Base-by-base conservation (phyloP, 2,113 vertebrate species). In the Desmodus rotundus region DNA sequence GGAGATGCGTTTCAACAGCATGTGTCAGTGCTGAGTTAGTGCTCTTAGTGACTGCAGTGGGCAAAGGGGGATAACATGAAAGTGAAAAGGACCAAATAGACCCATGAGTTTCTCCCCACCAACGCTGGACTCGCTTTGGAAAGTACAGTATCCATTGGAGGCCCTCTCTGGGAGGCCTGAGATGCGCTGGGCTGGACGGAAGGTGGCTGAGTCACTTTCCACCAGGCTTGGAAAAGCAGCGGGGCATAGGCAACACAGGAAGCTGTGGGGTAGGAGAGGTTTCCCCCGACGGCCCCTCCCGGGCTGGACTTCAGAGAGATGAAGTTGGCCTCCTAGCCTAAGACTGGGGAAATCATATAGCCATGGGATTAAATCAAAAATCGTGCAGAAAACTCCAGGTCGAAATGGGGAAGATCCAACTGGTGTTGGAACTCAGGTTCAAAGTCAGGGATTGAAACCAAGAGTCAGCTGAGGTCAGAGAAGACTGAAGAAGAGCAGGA, bases 1-100 rank as follows among this genome's bases (percentile, higher is more conserved):
- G 63, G 72, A 0, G 28, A 2, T 24, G 13, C 11, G 12, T 89
- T 65, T 24, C 36, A 76, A 17, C 38, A 89, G 78, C 20, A 77
- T 9, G 19, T 1, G 50, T n/a, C 41, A 22, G 77, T 61, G n/a
- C 13, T 88, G 68, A 54, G 36, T 38, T 20, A 20, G 16, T 16
- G 4, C 4, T 8, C 16, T 12, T 10, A 31, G 31, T 22, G 47
- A 26, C 36, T 22, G 45, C 26, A 19, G 15, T 28, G 15, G 58
- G 26, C 56, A 19, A 3, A 9, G 2, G 9, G 8, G 6, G 9
- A 0, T 36, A 33, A 28, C 8, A 22, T 0, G n/a, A 41, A 70
- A 43, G 41, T 2, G n/a, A 17, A 70, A 70, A 56, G 54, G n/a
- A 24, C 65, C 94, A 28, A 41, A 76, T 7, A 16, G 41, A 41